Base-by-base conservation (phyloP, 2,888 invertebrate species). In the Ceramica pisi region DNA sequence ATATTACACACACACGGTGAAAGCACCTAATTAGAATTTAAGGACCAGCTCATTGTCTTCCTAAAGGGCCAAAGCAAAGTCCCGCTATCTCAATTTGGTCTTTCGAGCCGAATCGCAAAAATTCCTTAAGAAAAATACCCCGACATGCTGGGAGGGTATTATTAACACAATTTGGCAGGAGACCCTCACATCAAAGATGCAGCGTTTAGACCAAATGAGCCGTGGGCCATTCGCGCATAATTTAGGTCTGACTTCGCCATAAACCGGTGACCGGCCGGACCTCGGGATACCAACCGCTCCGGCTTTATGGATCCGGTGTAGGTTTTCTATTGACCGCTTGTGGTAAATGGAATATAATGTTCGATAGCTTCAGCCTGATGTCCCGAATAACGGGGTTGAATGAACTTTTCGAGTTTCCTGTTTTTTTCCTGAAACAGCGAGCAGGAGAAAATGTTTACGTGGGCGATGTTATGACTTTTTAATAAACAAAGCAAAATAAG, bases 211-310 rank as follows among this genome's bases (percentile, higher is more conserved):
- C 90, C 90, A 93, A 95, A 95, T 93, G 95, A 94, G 91, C 92
- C 94, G 92, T 92, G 89, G 92, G 92, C 89, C 88, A 93, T 95
- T 94, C 85, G 90, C 94, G 94, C 92, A 91, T 94, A 94, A 95
- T 94, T 94, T 92, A 88, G 90, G 91, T 87, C 85, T 46, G 48
- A 57, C 67, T 51, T 64, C 16, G 61, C 72, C 53, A 64, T 74
- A 66, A 74, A 67, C 35, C 70, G 77, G 71, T 75, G 83, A 73
- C 83, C 77, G 86, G 74, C 84, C 86, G 90, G 89, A 80, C 86
- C 85, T 79, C 57, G 66, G 82, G 79, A 82, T 91, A 91, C 88
- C 88, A 87, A 91, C 88, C 85, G 82, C 86, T 85, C 81, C 80
- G 86, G 88, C 88, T 91, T 91, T 90, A 90, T 90, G 88, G 85